phyloP scores from a whole-genome alignment of 2,113 vertebrate genomes.

The human (Homo sapiens) region GRCh38 chr9:94433501-94434000 shows the following conservation, averaged over 20 bases:
- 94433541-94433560: neutral
- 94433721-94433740: neutral
- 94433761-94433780: neutral
- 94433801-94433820: constrained; percentile 19
- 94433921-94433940: neutral
- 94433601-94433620: neutral
- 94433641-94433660: neutral
- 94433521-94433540: no score
- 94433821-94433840: constrained; percentile 44
- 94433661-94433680: neutral
- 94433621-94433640: neutral
- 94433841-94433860: neutral
- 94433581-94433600: neutral
- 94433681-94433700: neutral
- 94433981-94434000: constrained; percentile 68
- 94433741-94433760: neutral
- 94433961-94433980: constrained; percentile 1
- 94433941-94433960: constrained; percentile 16
- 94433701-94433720: neutral
- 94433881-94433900: constrained; percentile 37
- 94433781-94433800: neutral
- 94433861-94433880: neutral
- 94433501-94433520: no score
- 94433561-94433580: neutral
- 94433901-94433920: neutral